Base-by-base conservation (phyloP, 2,797 vertebrate genomes). In the Ptychadena robeensis region DNA sequence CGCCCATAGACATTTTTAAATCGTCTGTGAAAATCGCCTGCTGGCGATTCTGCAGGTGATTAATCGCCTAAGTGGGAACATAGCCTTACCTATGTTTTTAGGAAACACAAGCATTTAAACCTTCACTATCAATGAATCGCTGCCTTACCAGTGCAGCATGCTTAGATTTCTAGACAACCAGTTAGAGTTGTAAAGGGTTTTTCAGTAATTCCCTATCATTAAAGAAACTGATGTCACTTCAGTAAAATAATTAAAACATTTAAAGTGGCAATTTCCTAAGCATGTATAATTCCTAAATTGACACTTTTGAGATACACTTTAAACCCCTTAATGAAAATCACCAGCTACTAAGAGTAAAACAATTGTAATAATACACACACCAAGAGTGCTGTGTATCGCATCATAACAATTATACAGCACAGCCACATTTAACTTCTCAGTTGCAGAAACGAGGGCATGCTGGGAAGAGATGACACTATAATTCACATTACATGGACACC, bases 221-320 rank as follows among this genome's bases (percentile, higher is more conserved):
- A 74, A 22, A 59, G 18, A 82, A 81, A 59, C 37, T 67, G 63
- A 68, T 68, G 64, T 37, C 32, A 67, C n/a, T 68, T 73, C 27
- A 28, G 27, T 32, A 73, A 66, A 81, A 81, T 81, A 67, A 38
- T 37, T 53, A 25, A 67, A 31, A 35, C 25, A 27, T 67, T n/a
- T 67, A 30, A 65, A 30, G 28, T 14, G 7, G 32, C 9, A n/a
- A n/a, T 35, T 27, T 53, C 59, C 38, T 67, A 57, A 68, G 31
- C 63, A 38, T 63, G 8, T 11, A 66, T 31, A 67, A 15, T 10
- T 66, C 38, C 34, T 67, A 72, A 66, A 66, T 32, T 65, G 22
- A 73, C 28, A 80, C 35, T 37, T 34, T n/a, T n/a, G 18, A 9
- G 11, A 7, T 53, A 35, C 27, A 53, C 28, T 66, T n/a, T 67